Percentiles rank a stretch among this genome's conserved stretches.
Conservation (phyloP, 2,797 vertebrate genomes). For the Paratrypauchen microcephalus region DNA sequence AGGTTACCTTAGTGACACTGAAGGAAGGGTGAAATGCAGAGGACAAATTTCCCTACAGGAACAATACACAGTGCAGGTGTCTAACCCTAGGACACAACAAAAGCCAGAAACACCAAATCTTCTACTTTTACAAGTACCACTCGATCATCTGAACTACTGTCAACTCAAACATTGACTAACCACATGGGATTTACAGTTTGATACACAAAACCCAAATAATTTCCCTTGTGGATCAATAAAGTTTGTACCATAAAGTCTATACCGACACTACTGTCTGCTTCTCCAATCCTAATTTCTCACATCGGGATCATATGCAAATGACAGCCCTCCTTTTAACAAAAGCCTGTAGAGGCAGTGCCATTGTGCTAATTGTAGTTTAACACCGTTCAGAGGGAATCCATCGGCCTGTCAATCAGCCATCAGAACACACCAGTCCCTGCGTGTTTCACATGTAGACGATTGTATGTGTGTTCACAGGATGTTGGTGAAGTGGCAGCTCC, state of each 20-base stretch:
- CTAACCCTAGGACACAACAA: too few species aligned
- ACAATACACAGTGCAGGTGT: too few species aligned
- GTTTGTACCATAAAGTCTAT: too few species aligned
- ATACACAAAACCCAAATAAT: neutral
- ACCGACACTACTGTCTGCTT: neutral
- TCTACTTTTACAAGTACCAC: too few species aligned
- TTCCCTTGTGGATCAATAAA: too few species aligned
- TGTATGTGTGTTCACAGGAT: slow-evolving; percentile 35
- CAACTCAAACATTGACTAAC: too few species aligned
- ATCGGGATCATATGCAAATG: slow-evolving; percentile 1
- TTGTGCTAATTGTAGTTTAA: slow-evolving; percentile 47
- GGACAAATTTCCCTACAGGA: too few species aligned
- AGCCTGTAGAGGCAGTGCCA: neutral
- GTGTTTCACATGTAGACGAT: slow-evolving; percentile 62
- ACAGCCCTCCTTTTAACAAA: neutral
- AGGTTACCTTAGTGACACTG: too few species aligned
- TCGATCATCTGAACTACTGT: too few species aligned
- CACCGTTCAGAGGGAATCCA: slow-evolving; percentile 67
- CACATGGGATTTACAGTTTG: neutral
- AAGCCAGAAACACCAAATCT: too few species aligned
- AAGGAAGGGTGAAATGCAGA: too few species aligned
- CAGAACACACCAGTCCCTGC: slow-evolving; percentile 41
- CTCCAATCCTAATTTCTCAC: neutral
- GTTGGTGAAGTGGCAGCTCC: slow-evolving; percentile 40
- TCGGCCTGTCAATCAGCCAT: slow-evolving; percentile 72